These are phyloP conservation scores for Brachionus koreanus DNA, from an alignment of 1,140 invertebrate species.

Conservation along the genomic window DNA sequence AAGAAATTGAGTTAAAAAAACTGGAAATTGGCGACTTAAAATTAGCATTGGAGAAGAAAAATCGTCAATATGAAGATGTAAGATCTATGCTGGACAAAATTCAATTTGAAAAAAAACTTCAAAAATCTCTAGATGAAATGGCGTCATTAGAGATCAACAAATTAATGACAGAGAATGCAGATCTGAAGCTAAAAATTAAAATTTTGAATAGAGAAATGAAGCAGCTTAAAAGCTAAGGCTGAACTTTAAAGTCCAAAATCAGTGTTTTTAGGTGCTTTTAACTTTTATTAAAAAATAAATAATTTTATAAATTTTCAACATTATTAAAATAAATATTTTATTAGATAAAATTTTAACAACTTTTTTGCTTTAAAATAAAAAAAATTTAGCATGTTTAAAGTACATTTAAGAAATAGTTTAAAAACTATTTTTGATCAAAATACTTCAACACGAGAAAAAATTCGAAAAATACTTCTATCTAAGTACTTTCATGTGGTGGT, in stretches of 20 bases:
- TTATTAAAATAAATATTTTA: background rate
- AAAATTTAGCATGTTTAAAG: no score
- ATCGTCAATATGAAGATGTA: background rate
- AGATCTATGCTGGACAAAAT: background rate
- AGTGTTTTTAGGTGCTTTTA: background rate
- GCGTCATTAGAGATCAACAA: background rate
- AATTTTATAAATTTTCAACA: background rate
- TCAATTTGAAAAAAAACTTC: background rate
- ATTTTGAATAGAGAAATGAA: background rate
- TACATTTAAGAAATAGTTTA: no score
- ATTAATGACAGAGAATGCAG: background rate
- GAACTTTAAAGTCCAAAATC: background rate
- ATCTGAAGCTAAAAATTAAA: background rate
- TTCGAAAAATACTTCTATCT: background rate
- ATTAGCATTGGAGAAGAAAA: background rate
- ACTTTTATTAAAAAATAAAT: no score
- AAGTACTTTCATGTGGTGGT: slow-evolving; percentile 29
- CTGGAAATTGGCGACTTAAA: background rate
- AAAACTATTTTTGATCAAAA: background rate
- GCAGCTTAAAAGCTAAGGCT: background rate
- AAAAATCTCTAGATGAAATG: background rate
- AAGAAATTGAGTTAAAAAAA: background rate
- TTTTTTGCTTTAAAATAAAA: no score
- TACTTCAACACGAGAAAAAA: background rate
- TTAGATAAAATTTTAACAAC: background rate